These are phyloP conservation scores for Drosophila novamexicana DNA, from an alignment of 1,140 invertebrate genomes.

Conservation along the genomic window DNA sequence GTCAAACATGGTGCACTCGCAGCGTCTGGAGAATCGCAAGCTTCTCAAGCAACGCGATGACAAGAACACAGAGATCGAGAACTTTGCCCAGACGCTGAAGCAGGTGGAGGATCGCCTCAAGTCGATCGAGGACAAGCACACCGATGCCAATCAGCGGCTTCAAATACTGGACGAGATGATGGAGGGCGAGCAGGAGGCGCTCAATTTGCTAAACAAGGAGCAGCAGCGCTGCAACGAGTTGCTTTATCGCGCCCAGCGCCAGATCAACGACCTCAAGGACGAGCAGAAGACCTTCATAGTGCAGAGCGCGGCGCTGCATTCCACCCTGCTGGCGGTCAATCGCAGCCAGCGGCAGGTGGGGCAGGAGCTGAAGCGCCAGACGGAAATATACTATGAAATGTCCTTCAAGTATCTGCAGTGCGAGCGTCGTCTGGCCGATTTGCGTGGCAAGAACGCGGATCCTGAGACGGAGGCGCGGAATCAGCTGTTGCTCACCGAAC, in stretches of 20 bases:
- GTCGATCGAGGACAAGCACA: conserved; percentile 59
- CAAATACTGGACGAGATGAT: conserved; percentile 79
- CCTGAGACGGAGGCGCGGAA: conserved; percentile 59
- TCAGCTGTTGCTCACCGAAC: conserved; percentile 30
- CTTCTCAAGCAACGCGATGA: conserved; percentile 36
- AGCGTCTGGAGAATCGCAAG: conserved; percentile 75
- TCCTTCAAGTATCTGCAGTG: conserved; percentile 69
- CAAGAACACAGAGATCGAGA: conserved; percentile 47
- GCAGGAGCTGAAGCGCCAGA: conserved; percentile 65
- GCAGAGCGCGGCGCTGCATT: conserved; percentile 54
- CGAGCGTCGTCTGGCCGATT: conserved; percentile 43
- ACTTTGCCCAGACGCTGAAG: conserved; percentile 40
- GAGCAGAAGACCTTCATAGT: conserved; percentile 62
- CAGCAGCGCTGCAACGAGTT: conserved; percentile 66
- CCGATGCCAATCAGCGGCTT: conserved; percentile 69
- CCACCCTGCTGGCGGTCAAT: conserved; percentile 42
- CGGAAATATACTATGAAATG: conserved; percentile 73
- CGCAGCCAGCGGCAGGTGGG: conserved; percentile 53
- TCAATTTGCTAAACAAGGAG: conserved; percentile 63
- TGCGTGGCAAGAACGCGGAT: conserved; percentile 55
- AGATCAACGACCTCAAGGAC: conserved; percentile 57
- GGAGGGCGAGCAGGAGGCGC: conserved; percentile 54
- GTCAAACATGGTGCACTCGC: conserved; percentile 59
- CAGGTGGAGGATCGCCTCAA: conserved; percentile 55
- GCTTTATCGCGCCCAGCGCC: conserved; percentile 70